Evolutionary conservation across 2,797 vertebrate genomes (phyloP).

Genomic region (Pangasius mekongensis): DNA sequence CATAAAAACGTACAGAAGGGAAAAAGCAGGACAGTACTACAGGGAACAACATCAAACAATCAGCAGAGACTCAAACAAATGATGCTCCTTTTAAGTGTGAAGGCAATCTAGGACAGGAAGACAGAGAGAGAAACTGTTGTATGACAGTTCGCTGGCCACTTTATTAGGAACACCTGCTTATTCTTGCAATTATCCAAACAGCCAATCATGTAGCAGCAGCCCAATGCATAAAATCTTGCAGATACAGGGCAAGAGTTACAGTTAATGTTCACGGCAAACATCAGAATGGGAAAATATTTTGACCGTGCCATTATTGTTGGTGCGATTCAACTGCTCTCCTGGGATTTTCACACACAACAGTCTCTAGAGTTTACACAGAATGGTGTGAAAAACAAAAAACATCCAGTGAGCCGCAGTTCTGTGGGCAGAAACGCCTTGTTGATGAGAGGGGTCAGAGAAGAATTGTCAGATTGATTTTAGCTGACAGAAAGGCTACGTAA

Average conservation of each 20-base stretch:
- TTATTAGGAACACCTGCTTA: background rate
- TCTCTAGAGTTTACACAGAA: background rate
- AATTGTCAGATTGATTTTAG: background rate
- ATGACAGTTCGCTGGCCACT: background rate
- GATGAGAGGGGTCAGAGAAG: background rate
- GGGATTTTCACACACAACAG: background rate
- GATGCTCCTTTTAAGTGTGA: constrained; percentile 52
- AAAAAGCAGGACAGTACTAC: constrained; percentile 62
- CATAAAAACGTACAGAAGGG: constrained; percentile 66
- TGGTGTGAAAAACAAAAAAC: background rate
- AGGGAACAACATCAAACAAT: constrained; percentile 70
- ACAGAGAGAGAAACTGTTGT: background rate
- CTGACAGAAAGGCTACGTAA: background rate
- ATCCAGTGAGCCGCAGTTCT: background rate
- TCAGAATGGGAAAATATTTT: background rate
- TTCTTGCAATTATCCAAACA: background rate
- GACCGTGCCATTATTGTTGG: background rate
- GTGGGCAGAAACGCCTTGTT: background rate
- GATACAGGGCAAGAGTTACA: background rate
- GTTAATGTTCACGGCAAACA: background rate
- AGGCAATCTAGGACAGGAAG: constrained; percentile 24
- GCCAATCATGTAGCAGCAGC: background rate
- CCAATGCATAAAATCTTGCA: background rate
- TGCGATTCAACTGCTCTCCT: background rate
- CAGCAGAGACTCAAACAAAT: constrained; percentile 59